Base-by-base conservation (phyloP, 2,888 invertebrate species). In the Nomada lathburiana region DNA sequence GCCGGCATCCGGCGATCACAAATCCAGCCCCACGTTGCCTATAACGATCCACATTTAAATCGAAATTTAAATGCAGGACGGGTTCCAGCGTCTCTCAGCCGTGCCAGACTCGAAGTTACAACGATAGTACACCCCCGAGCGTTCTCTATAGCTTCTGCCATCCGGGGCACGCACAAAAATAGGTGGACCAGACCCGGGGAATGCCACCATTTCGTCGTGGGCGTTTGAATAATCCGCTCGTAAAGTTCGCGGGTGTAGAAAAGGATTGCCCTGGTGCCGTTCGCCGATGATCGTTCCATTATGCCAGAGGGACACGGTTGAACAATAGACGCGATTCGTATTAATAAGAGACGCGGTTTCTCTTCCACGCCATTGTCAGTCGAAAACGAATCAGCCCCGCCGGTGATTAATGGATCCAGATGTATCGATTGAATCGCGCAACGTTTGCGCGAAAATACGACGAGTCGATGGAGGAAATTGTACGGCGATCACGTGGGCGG, bases 141-240 rank as follows among this genome's bases (percentile, higher is more conserved):
- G 44, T 11, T 23, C 52, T 70, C 44, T 44, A 79, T 65, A 55
- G 72, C 81, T 81, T 44, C 74, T 80, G 76, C 52, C 84, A 73
- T 84, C 76, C 69, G 72, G 52, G 63, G 74, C 70, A 64, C 77
- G 76, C 73, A 76, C 70, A 82, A 85, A 82, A 80, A 77, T 77
- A 80, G 76, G 62, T 72, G 74, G 60, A 20, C 42, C 62, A 13
- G 47, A 36, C 70, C 42, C 9, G 53, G 74, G 64, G 59, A 65
- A 70, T 52, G 57, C 23, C 70, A 68, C 50, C 70, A 20, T 70
- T 44, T 52, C 52, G n/a, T 65, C 44, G 84, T 72, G 47, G 83
- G 83, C 52, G 84, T 71, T 63, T 74, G 84, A 84, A 84, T 84
- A 84, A 84, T 84, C 84, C 74, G 73, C 69, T 74, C 76, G 75